Evolutionary conservation across 1,140 invertebrate genomes (phyloP).

Genomic region (Brachionus sp.): DNA sequence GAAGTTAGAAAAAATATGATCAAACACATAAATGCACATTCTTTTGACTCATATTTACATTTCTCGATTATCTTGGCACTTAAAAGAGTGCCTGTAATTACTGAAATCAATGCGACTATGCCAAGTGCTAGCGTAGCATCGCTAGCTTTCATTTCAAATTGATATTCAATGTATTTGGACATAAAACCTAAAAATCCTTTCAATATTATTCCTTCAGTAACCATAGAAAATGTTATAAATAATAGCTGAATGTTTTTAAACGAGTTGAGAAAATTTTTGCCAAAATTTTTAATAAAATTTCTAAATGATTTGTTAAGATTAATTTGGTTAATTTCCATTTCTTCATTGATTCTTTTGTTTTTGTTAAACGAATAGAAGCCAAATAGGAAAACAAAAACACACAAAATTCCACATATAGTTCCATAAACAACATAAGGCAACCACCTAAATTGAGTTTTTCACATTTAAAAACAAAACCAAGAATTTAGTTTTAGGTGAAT

Average conservation of each 20-base stretch:
- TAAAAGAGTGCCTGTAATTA: background rate
- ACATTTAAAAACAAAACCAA: too few species aligned
- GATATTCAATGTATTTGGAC: constrained; percentile 22
- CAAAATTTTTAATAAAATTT: background rate
- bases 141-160: background rate
- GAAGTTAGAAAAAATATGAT: background rate
- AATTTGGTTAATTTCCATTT: background rate
- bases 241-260: constrained; percentile 5
- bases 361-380: background rate
- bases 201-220: background rate
- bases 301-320: background rate
- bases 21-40: background rate
- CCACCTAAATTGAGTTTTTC: background rate
- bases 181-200: constrained; percentile 33
- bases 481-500: too few species aligned
- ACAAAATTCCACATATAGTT: background rate
- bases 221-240: background rate
- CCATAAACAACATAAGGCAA: constrained; percentile 24
- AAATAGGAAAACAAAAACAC: background rate
- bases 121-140: background rate
- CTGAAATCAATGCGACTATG: background rate
- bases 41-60: background rate
- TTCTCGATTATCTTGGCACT: background rate
- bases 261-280: background rate
- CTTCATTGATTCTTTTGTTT: background rate